phyloP scores from a whole-genome alignment of 2,888 invertebrate genomes.

The Trachelus iudaicus region DNA sequence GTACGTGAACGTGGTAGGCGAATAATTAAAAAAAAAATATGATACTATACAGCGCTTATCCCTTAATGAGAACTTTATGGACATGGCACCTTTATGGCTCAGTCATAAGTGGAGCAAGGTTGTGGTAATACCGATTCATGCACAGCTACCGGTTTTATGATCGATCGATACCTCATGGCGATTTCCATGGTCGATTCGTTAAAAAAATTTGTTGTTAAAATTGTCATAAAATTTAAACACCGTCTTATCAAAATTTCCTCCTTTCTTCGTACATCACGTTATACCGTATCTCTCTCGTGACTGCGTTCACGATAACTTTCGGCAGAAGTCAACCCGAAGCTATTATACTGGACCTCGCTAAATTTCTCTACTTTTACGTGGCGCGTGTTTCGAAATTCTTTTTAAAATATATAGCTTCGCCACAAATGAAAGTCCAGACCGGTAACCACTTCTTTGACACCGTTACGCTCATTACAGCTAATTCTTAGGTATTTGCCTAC shows the following conservation, averaged over 20 bases:
- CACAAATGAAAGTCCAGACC: neutral
- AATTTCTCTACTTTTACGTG: neutral
- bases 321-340: neutral
- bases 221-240: neutral
- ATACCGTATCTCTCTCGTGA: too few relatives aligned
- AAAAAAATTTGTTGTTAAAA: neutral
- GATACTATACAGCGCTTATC: neutral
- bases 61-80: neutral
- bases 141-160: slow-evolving; percentile 2
- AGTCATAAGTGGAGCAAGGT: slow-evolving; percentile 30
- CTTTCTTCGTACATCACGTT: too few relatives aligned
- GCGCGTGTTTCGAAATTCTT: neutral
- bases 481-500: neutral
- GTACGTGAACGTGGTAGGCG: neutral
- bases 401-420: neutral
- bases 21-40: neutral
- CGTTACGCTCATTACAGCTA: neutral
- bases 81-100: slow-evolving; percentile 3
- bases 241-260: too few relatives aligned
- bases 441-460: neutral
- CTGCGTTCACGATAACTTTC: too few relatives aligned
- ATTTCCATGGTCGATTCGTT: neutral
- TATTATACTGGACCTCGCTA: neutral
- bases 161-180: neutral
- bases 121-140: slow-evolving; percentile 4